These are phyloP conservation scores for Sesia bembeciformis DNA, from an alignment of 2,888 invertebrate genomes.

Conservation along the genomic window DNA sequence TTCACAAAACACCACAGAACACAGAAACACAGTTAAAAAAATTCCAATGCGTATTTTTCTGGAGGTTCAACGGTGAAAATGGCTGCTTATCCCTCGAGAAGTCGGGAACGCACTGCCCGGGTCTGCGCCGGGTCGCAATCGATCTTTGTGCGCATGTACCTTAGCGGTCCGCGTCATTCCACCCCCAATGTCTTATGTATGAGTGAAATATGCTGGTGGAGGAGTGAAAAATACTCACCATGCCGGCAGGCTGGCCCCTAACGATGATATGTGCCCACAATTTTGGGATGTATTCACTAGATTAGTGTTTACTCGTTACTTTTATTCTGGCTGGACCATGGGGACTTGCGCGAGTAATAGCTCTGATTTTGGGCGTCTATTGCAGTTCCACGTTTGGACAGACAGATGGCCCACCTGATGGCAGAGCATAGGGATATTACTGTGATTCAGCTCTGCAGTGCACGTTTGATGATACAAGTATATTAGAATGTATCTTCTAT, in stretches of 20 bases:
- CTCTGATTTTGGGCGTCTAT: too few species aligned
- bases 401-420: too few species aligned
- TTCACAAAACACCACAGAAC: slow-evolving; percentile 21
- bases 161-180: slow-evolving; percentile 41
- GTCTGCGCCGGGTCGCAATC: slow-evolving; percentile 45
- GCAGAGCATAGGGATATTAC: too few species aligned
- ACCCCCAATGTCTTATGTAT: slow-evolving; percentile 70
- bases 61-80: slow-evolving; percentile 28
- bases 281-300: too few species aligned
- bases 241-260: slow-evolving; percentile 16
- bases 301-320: too few species aligned
- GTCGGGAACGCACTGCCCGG: slow-evolving; percentile 52
- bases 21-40: background rate
- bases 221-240: slow-evolving; percentile 36
- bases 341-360: too few species aligned
- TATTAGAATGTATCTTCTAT: too few species aligned
- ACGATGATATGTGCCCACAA: slow-evolving; percentile 16
- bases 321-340: too few species aligned
- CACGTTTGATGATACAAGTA: too few species aligned
- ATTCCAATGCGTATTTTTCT: slow-evolving; percentile 50
- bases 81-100: slow-evolving; percentile 23
- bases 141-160: slow-evolving; percentile 60
- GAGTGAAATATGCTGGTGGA: slow-evolving; percentile 44
- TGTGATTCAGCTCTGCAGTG: too few species aligned
- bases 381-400: too few species aligned